Evolutionary conservation across 2,888 invertebrate genomes (phyloP).

Genomic region (Drosophila buzzatii): DNA sequence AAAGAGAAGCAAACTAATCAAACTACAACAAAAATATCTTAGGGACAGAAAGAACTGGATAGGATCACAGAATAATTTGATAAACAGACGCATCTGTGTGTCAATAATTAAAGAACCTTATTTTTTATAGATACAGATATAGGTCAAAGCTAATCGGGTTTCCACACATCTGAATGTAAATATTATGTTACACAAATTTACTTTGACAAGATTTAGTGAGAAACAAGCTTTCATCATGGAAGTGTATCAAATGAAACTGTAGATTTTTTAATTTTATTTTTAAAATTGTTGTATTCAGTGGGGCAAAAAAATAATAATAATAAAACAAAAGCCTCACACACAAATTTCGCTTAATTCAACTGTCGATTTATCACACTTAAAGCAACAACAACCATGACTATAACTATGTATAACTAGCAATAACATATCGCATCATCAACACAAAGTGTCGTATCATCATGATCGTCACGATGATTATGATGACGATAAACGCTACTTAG

Average conservation of each 20-base stretch:
- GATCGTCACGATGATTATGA: constrained; percentile 35
- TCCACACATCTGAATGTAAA: neutral
- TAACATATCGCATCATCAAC: constrained; percentile 45
- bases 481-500: constrained; percentile 64
- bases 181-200: neutral
- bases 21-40: no score
- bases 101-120: no score
- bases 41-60: no score
- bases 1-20: no score
- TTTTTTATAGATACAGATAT: no score
- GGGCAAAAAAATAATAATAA: neutral
- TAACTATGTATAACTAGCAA: constrained; percentile 23
- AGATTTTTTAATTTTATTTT: neutral
- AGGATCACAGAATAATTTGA: no score
- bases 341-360: constrained; percentile 68
- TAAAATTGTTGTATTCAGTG: neutral
- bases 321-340: constrained; percentile 18
- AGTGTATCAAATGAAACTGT: neutral
- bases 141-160: no score
- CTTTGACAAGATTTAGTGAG: no score
- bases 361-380: constrained; percentile 80
- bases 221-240: neutral
- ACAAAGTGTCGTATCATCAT: constrained; percentile 18
- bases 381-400: constrained; percentile 24
- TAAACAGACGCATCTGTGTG: no score